phyloP scores from a whole-genome alignment of 2,888 invertebrate genomes.

The Trichogramma evanescens region DNA sequence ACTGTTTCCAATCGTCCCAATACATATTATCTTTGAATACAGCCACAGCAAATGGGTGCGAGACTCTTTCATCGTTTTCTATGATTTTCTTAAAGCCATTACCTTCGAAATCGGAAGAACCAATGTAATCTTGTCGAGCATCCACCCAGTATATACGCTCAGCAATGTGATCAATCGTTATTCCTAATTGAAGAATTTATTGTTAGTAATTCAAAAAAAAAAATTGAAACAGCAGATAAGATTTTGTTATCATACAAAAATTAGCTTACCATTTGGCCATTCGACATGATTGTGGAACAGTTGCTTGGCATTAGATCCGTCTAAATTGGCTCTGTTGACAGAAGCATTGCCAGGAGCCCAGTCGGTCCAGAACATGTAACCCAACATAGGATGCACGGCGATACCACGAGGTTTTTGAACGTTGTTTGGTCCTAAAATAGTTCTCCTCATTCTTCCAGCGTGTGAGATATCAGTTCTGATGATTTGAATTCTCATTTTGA shows the following conservation, averaged over 20 bases:
- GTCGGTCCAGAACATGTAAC: conserved; percentile 82
- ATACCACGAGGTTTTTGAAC: conserved; percentile 73
- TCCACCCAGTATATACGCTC: conserved; percentile 85
- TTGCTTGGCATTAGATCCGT: conserved; percentile 63
- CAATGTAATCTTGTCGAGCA: conserved; percentile 74
- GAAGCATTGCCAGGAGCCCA: conserved; percentile 75
- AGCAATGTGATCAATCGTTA: conserved; percentile 75
- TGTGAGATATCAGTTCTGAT: conserved; percentile 60
- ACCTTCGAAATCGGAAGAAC: conserved; percentile 68
- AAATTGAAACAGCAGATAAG: neutral
- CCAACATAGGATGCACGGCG: conserved; percentile 74
- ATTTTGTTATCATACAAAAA: neutral
- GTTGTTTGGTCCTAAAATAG: conserved; percentile 61
- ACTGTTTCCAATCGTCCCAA: conserved; percentile 85
- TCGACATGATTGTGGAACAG: conserved; percentile 59
- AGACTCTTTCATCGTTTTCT: conserved; percentile 58
- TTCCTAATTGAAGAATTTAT: conserved; percentile 35
- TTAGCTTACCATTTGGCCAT: conserved; percentile 69
- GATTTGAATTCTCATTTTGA: conserved; percentile 71
- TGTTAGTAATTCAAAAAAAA: neutral
- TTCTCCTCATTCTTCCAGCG: conserved; percentile 66
- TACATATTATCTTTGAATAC: conserved; percentile 79
- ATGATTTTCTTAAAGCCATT: conserved; percentile 60
- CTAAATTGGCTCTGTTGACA: conserved; percentile 71
- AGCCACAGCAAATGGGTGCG: conserved; percentile 81